Evolutionary conservation across 2,797 vertebrate species (phyloP).

Genomic region (Anas bernieri): DNA sequence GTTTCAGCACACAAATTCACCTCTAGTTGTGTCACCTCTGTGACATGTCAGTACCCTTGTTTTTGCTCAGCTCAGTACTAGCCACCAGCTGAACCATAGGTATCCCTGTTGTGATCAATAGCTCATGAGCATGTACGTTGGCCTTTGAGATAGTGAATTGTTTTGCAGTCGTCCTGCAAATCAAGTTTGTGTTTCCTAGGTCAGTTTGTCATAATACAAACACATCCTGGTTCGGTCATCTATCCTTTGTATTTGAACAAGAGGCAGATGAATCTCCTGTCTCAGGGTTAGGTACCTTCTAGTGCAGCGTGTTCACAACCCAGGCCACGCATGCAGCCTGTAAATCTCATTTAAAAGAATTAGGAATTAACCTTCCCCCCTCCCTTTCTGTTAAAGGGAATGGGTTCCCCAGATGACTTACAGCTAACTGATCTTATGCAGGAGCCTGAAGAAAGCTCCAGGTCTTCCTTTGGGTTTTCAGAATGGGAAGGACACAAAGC

Average conservation of each 20-base stretch:
- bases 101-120: neutral
- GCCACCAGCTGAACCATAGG: neutral
- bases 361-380: neutral
- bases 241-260: neutral
- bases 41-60: neutral
- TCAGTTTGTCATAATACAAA: neutral
- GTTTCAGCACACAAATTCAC: neutral
- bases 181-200: neutral
- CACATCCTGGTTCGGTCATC: neutral
- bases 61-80: neutral
- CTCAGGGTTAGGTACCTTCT: neutral
- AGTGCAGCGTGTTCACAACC: neutral
- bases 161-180: neutral
- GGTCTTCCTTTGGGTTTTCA: neutral
- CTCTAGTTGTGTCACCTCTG: neutral
- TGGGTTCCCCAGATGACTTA: neutral
- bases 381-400: neutral
- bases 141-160: neutral
- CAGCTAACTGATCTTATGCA: neutral
- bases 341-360: neutral
- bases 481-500: neutral
- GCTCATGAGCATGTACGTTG: neutral
- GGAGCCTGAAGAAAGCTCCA: neutral
- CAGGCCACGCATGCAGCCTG: neutral
- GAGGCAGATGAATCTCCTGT: neutral